Evolutionary conservation across 2,888 invertebrate genomes (phyloP), one percentile per base, ranked within the genome.

Genomic region (Exephanes ischioxanthus): DNA sequence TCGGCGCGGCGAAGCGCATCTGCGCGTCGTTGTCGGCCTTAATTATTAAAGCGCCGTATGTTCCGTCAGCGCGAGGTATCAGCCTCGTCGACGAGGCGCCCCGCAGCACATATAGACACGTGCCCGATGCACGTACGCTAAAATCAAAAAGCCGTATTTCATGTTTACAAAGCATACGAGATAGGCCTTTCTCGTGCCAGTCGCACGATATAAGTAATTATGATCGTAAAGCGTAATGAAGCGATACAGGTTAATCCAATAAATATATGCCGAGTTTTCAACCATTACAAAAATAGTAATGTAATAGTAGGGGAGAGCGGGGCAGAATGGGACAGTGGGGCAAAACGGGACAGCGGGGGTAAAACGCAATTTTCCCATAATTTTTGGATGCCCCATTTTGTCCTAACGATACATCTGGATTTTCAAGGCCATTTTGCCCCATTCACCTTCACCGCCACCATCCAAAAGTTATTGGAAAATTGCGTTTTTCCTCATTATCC

Each of bases 21-120:
- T 90, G 91, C 88, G 91, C 88, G 91, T 86, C 89, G 76, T 87
- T 89, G 91, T 92, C 90, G 87, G 88, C 88, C 90, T 92, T 89
- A 90, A 92, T 92, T 91, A 92, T 91, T 91, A 90, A 91, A 92
- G 88, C 91, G 89, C 92, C 91, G 92, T 91, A 92, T 92, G 92
- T 89, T 88, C 87, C 86, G 55, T 58, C 53, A 41, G n/a, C 55
- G 22, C 53, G 33, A 22, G 33, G 63, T 58, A 45, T 53, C 41
- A 58, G 58, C 41, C 37, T 45, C 70, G 33, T 87, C 87, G 87
- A 86, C 86, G 51, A 58, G 45, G 30, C 51, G n/a, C 26, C 58
- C 26, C 72, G 66, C 71, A 55, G 58, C 53, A 63, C 68, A 53
- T 26, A 81, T 16, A 68, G 73, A 75, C 58, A 67, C 73, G 45